Evolutionary conservation across 2,888 invertebrate genomes (phyloP).

Genomic region (Zaprionus bogoriensis): DNA sequence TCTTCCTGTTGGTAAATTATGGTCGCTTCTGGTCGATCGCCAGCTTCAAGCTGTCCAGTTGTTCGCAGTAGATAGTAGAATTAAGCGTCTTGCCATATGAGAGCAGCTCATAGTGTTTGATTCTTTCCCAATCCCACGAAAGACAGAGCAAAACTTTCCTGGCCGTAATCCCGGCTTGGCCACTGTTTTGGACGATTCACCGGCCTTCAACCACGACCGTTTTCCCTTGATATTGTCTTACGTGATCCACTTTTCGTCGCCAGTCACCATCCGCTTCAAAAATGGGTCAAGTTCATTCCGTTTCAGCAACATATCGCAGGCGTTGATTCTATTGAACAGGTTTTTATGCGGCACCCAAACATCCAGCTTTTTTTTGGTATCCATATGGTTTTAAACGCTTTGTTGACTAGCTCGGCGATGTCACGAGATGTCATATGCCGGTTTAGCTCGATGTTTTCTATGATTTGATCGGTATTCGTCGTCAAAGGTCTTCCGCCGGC

Average conservation of each 20-base stretch:
- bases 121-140: neutral
- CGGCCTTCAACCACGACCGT: constrained; percentile 11
- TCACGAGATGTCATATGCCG: too few relatives aligned
- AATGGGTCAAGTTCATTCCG: too few relatives aligned
- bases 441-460: too few relatives aligned
- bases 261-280: too few relatives aligned
- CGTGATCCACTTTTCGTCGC: too few relatives aligned
- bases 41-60: constrained; percentile 34
- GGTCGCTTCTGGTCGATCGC: constrained; percentile 37
- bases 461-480: too few relatives aligned
- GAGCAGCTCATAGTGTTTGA: constrained; percentile 16
- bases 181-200: constrained; percentile 4
- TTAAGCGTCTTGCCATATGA: constrained; percentile 21
- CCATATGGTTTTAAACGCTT: too few relatives aligned
- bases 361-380: neutral
- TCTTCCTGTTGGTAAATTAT: constrained; percentile 31
- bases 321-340: too few relatives aligned
- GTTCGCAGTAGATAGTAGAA: too few relatives aligned
- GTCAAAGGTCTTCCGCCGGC: too few relatives aligned
- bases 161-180: constrained; percentile 22
- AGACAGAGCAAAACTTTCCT: constrained; percentile 7
- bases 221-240: neutral
- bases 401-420: too few relatives aligned
- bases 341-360: neutral
- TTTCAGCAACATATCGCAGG: too few relatives aligned